Base-by-base conservation (phyloP, 2,888 invertebrate genomes). In the Drosophila mulleri region DNA sequence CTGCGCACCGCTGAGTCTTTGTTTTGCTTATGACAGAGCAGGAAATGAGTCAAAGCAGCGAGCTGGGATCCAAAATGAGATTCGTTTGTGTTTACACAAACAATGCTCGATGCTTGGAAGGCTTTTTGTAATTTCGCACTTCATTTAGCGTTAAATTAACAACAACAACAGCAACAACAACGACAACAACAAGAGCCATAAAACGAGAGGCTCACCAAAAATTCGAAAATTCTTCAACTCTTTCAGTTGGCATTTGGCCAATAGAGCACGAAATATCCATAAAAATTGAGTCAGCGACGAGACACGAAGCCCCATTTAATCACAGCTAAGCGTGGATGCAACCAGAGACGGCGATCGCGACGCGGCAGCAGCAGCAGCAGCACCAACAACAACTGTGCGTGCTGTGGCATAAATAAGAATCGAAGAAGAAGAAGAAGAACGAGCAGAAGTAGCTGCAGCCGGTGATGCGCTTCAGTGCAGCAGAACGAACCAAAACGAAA, bases 81-180 rank as follows among this genome's bases (percentile, higher is more conserved):
- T 72, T 67, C 69, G 65, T 81, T 72, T 65, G 56, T 74, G 66
- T 72, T 72, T 83, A 61, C 57, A 71, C 70, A 76, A 60, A 66
- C 69, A 64, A 41, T 12, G 42, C 42, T 39, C 37, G 54, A 56
- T 29, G 42, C 20, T 52, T 39, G n/a, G 54, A 39, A 39, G 53
- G 54, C 54, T 65, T 63, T 67, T 71, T 66, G 83, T 86, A 87
- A 87, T 87, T 87, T 88, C 87, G 88, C 87, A 87, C 87, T 87
- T 87, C 87, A 87, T 87, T 87, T 87, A 82, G 87, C 88, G 82
- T 84, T 82, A 87, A 87, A 86, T 87, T 83, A 87, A 84, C 68
- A 83, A 78, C 68, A 74, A 67, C 57, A 63, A 39, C 18, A 39
- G 64, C 18, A 45, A 37, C 60, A 32, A 18, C 16, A 57, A 23